Base-by-base conservation (phyloP, 2,797 vertebrate genomes). In the Kryptolebias ocellatus region DNA sequence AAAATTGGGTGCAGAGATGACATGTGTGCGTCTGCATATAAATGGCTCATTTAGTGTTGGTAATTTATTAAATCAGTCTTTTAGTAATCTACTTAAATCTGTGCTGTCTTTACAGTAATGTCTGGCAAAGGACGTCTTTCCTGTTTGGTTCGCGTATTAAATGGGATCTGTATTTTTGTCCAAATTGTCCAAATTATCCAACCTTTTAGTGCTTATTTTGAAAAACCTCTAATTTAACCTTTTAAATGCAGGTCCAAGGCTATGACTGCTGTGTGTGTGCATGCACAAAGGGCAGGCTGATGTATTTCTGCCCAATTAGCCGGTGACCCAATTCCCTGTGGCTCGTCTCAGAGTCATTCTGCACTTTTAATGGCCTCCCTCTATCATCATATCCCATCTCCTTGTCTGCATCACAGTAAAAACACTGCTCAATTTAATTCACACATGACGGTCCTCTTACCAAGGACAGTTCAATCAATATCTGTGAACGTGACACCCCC, bases 221-320 rank as follows among this genome's bases (percentile, higher is more conserved):
- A 24, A 51, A 51, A 24, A 12, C 49, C 11, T 51, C 49, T 18
- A 12, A 51, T 37, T 52, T 18, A 27, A 58, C 28, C 28, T 39
- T 28, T 44, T 58, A 54, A 64, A 70, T 60, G 67, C 67, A 64
- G 14, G 49, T 56, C 49, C 69, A 29, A 71, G 47, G 64, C 45
- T 79, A 58, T 53, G 70, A 46, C 59, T 42, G 46, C 46, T 56
- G 52, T 64, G 64, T 46, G 44, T 53, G 45, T 55, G 37, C 18
- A 39, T 58, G 31, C 45, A 60, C 63, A 31, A 51, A 64, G 60
- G 67, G 56, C 27, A 42, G 57, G 57, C 70, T 81, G 81, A 87
- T 87, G 82, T 81, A 83, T 89, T 91, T 86, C 79, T 86, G 82
- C 78, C 82, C 87, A 87, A 92, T 90, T 91, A 90, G 76, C 81